Evolutionary conservation across 2,113 vertebrate species (phyloP), one percentile per base, ranked within the genome.

Genomic region (Dendrocopos noguchii): DNA sequence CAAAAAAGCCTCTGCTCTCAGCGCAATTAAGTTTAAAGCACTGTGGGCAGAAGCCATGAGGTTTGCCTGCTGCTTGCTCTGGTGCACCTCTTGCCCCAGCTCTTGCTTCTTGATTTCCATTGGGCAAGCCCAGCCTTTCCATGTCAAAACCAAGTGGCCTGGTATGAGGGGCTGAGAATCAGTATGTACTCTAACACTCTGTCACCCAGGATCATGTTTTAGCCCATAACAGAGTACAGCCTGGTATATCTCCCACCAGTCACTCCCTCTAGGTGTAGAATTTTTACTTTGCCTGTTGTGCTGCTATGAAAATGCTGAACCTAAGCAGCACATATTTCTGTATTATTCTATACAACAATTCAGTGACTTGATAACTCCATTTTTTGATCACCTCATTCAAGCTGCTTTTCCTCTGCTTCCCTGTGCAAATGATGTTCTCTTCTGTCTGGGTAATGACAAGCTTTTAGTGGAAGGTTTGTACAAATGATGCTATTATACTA

Each of bases 401-500:
- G 59, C 85, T 88, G 59, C 73, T 86, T 94, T 78, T 78, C 57
- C 75, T 87, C 29, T 9, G 86, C 70, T 88, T 56, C 91, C 67
- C 76, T 81, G 72, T 96, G 95, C 90, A 94, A 92, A 94, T 86
- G 63, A 47, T 68, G 82, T 85, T 85, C 95, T 93, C 63, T 86
- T 87, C 93, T 85, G 90, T 74, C 89, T 93, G 89, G 65, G 65
- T 94, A 95, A 92, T 81, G 90, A 93, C 87, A 91, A 84, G 87
- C 81, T 93, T 95, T 95, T 93, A 93, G 88, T 27, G 84, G 84
- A 55, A 88, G 71, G 65, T 86, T 79, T 56, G 34, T 72, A 80
- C 42, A 63, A 81, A 84, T 85, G 76, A 88, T 55, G 85, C 79
- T 79, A 57, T 96, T 95, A 85, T 64, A 57, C 80, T 81, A 55